Percentiles rank a stretch among this genome's conserved stretches.
Evolutionary conservation across 1,140 invertebrate species (phyloP).

Genomic region (Trichonephila clavata): DNA sequence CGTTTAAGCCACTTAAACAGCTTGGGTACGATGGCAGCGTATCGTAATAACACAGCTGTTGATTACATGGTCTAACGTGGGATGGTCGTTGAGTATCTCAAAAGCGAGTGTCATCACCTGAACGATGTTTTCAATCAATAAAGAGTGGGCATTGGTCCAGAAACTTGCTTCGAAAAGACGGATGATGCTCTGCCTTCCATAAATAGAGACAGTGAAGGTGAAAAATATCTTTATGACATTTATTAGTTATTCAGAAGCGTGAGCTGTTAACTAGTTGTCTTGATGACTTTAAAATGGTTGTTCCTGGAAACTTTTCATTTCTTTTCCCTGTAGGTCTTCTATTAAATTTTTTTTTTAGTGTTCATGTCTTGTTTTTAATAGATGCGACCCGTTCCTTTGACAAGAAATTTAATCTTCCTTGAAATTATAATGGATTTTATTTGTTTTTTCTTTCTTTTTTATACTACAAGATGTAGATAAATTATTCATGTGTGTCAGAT

Average conservation of each 20-base stretch:
- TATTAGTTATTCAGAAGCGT: neutral
- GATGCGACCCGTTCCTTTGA: too few relatives aligned
- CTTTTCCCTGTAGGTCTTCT: neutral
- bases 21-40: neutral
- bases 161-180: neutral
- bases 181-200: neutral
- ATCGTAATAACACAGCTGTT: slow-evolving; percentile 40
- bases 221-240: slow-evolving; percentile 3
- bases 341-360: neutral
- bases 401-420: too few relatives aligned
- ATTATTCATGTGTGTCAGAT: too few relatives aligned
- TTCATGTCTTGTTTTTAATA: too few relatives aligned
- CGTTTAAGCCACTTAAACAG: neutral
- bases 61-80: slow-evolving; percentile 32
- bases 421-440: too few relatives aligned
- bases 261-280: neutral
- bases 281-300: neutral
- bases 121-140: slow-evolving; percentile 43
- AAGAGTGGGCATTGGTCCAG: slow-evolving; percentile 54
- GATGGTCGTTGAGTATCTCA: neutral
- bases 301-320: neutral
- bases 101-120: slow-evolving; percentile 38
- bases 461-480: too few relatives aligned
- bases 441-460: too few relatives aligned
- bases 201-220: neutral